Evolutionary conservation across 2,888 invertebrate species (phyloP).

Genomic region (Folsomia manolachei): DNA sequence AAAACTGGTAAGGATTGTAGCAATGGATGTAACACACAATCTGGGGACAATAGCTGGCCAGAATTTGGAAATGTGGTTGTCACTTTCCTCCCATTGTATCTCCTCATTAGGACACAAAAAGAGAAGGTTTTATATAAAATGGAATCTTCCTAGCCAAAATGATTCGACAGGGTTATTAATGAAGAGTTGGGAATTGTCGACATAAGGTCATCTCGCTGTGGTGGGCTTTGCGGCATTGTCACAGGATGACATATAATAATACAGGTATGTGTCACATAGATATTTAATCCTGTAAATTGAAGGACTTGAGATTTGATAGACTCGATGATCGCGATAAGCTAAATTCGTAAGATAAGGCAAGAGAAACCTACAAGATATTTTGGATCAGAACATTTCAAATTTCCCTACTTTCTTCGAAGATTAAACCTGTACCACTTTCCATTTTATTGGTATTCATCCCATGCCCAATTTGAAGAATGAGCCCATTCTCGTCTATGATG

Average conservation of each 20-base stretch:
- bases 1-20: too few relatives aligned
- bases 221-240: neutral
- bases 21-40: too few relatives aligned
- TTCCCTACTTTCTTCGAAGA: neutral
- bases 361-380: too few relatives aligned
- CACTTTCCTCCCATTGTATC: neutral
- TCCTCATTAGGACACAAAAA: neutral
- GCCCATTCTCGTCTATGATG: constrained; percentile 8
- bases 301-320: too few relatives aligned
- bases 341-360: too few relatives aligned
- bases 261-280: neutral
- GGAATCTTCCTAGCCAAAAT: neutral
- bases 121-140: neutral
- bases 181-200: neutral
- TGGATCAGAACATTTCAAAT: neutral
- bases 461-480: constrained; percentile 9
- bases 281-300: too few relatives aligned
- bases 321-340: too few relatives aligned
- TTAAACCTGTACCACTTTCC: neutral
- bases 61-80: too few relatives aligned
- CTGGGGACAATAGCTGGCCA: too few relatives aligned
- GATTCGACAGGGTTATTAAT: neutral
- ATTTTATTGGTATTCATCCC: neutral
- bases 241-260: neutral
- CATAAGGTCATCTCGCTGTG: neutral